Evolutionary conservation across 2,888 invertebrate genomes (phyloP).

Genomic region (Pristionchus entomophagus): DNA sequence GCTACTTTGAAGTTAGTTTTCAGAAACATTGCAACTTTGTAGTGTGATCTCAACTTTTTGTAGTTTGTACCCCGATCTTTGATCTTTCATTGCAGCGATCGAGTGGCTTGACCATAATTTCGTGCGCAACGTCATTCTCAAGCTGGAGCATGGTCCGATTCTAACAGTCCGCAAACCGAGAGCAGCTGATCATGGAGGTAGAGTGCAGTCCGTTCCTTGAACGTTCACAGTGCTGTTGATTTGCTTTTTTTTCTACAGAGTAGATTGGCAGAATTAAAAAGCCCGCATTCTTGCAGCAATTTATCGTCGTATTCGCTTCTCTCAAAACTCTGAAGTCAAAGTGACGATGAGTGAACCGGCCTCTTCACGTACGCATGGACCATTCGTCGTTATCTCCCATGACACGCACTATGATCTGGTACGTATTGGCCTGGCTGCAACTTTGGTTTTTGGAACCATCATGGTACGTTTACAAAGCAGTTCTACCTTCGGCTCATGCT

Average conservation of each 20-base stretch:
- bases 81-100: slow-evolving; percentile 61
- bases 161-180: slow-evolving; percentile 77
- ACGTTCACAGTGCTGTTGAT: too few species aligned
- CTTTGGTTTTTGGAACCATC: too few species aligned
- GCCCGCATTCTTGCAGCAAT: background rate
- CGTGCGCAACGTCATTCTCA: slow-evolving; percentile 61
- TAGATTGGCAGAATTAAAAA: too few species aligned
- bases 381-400: slow-evolving; percentile 86
- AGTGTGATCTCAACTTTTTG: too few species aligned
- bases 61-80: background rate
- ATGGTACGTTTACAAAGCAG: too few species aligned
- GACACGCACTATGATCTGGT: slow-evolving; percentile 92
- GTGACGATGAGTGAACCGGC: slow-evolving; percentile 88
- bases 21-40: too few species aligned
- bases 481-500: slow-evolving; percentile 77
- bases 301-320: background rate
- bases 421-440: background rate
- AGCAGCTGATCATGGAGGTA: background rate
- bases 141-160: slow-evolving; percentile 53
- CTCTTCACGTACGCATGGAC: slow-evolving; percentile 78
- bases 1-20: too few species aligned
- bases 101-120: slow-evolving; percentile 74
- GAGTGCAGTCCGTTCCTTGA: too few species aligned
- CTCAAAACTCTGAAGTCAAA: background rate
- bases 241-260: too few species aligned